These are phyloP conservation scores for Magallana gigas DNA, from an alignment of 1,140 invertebrate species.

Conservation along the genomic window DNA sequence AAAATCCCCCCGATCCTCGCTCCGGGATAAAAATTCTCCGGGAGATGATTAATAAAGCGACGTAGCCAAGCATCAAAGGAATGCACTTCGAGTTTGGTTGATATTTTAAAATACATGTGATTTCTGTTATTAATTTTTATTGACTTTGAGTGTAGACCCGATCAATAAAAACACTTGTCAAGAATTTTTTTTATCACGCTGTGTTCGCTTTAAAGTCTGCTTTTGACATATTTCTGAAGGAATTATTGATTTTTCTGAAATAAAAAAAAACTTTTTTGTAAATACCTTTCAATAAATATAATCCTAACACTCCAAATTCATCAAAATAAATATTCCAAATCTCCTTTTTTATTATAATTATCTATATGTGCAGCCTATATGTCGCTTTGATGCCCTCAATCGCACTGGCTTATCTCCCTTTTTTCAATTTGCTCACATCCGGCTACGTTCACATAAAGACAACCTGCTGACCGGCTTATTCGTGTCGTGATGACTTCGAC, in stretches of 20 bases:
- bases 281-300: no score
- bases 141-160: not conserved
- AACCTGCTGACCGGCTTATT: not conserved
- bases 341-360: no score
- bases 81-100: not conserved
- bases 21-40: not conserved
- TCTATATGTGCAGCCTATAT: no score
- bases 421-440: not conserved
- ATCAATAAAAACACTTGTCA: constrained; percentile 22
- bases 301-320: no score
- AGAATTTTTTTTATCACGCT: not conserved
- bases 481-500: constrained; percentile 4
- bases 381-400: no score
- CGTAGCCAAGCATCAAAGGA: not conserved
- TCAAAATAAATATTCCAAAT: no score
- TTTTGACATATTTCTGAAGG: no score
- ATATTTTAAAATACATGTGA: constrained; percentile 11
- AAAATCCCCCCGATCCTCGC: not conserved
- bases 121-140: constrained; percentile 34
- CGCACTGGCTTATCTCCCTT: not conserved
- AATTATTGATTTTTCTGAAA: no score
- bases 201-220: not conserved
- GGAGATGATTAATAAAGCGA: not conserved
- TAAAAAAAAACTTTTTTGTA: no score
- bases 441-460: constrained; percentile 9